A percentile compares a stretch with the other conserved stretches of the same genome.
These are phyloP conservation scores for Heloderma charlesbogerti DNA, from an alignment of 2,113 vertebrate genomes.

Conservation along the genomic window DNA sequence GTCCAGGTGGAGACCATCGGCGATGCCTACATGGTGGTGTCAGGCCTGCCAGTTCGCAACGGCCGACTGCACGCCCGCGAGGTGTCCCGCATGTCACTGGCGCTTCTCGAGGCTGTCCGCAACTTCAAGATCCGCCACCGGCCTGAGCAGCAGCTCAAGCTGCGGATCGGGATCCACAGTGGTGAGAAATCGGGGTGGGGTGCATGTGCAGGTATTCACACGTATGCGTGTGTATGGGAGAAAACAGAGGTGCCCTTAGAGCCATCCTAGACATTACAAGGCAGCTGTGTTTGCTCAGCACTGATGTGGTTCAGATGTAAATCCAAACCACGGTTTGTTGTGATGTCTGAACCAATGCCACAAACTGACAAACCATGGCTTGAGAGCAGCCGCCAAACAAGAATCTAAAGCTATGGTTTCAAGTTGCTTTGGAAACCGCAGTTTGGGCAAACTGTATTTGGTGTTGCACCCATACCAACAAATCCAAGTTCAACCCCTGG, in stretches of 20 bases:
- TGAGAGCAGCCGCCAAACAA: background rate
- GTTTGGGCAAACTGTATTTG: background rate
- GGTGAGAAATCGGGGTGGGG: slow-evolving; percentile 71
- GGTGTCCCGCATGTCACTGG: slow-evolving; percentile 91
- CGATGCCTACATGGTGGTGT: slow-evolving; percentile 97
- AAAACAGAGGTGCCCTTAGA: background rate
- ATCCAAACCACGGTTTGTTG: background rate
- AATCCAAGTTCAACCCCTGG: background rate
- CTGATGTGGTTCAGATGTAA: background rate
- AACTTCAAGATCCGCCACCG: slow-evolving; percentile 90
- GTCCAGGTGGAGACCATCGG: slow-evolving; percentile 94
- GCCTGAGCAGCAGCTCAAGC: slow-evolving; percentile 83
- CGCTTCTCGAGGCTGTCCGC: slow-evolving; percentile 88
- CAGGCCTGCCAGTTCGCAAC: slow-evolving; percentile 89
- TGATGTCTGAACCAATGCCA: no score
- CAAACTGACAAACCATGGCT: no score
- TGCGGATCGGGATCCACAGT: slow-evolving; percentile 90
- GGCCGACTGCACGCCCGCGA: slow-evolving; percentile 87
- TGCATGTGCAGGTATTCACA: no score
- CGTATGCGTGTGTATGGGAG: no score
- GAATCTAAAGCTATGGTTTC: background rate
- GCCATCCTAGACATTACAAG: no score
- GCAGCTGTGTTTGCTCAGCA: background rate
- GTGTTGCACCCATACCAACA: background rate
- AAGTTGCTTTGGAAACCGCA: background rate